phyloP scores from a whole-genome alignment of 2,113 vertebrate genomes.

The Morone chrysops region DNA sequence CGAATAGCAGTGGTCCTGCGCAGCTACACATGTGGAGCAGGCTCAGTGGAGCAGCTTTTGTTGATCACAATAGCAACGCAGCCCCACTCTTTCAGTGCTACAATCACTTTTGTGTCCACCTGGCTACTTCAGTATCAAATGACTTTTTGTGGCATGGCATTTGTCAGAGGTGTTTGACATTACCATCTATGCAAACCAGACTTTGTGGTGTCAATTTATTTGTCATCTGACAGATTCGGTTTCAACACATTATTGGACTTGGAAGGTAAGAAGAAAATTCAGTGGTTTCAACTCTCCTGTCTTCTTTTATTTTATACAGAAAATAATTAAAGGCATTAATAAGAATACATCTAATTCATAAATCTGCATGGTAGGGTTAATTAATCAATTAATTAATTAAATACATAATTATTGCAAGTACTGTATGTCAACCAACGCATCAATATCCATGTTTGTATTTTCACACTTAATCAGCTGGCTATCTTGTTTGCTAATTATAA shows the following conservation, averaged over 20 bases:
- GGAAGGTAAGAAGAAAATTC: not conserved
- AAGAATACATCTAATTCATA: not conserved
- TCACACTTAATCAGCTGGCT: not conserved
- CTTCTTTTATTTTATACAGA: not conserved
- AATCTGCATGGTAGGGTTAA: not conserved
- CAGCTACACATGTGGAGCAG: conserved; percentile 4
- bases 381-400: too few species aligned
- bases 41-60: conserved; percentile 32
- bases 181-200: conserved; percentile 10
- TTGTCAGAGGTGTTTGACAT: not conserved
- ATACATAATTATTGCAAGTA: not conserved
- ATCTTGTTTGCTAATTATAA: not conserved
- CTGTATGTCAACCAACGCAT: not conserved
- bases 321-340: not conserved
- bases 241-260: not conserved
- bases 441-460: not conserved
- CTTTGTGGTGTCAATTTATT: not conserved
- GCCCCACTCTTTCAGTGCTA: conserved; percentile 20
- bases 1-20: not conserved
- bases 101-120: conserved; percentile 27
- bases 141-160: not conserved
- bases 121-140: conserved; percentile 10
- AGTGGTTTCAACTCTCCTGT: not conserved
- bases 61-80: conserved; percentile 36
- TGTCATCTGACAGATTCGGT: not conserved